Evolutionary conservation across 2,888 invertebrate species (phyloP).

Genomic region (Linnaemya vulpina): DNA sequence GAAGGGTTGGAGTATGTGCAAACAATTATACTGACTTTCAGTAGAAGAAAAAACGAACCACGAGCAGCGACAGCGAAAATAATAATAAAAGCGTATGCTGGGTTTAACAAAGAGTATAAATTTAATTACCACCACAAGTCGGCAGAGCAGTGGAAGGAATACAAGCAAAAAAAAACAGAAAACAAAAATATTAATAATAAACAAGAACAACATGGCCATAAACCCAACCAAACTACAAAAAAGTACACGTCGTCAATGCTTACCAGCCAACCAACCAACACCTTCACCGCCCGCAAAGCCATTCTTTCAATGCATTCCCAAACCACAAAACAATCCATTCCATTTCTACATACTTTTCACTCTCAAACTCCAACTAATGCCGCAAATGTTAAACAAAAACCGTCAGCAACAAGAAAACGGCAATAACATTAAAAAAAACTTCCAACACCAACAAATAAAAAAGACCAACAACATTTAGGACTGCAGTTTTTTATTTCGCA

Average conservation of each 20-base stretch:
- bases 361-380: conserved; percentile 51
- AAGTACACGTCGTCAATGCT: conserved; percentile 52
- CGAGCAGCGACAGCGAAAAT: background rate
- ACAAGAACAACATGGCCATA: conserved; percentile 43
- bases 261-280: conserved; percentile 40
- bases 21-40: conserved; percentile 58
- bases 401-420: background rate
- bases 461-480: conserved; percentile 7
- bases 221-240: conserved; percentile 57
- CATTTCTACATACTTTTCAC: conserved; percentile 3
- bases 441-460: background rate
- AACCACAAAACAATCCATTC: conserved; percentile 49
- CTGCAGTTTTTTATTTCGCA: conserved; percentile 25
- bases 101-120: conserved; percentile 59
- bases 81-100: conserved; percentile 43
- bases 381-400: conserved; percentile 46
- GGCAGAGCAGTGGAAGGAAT: conserved; percentile 9
- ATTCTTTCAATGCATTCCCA: conserved; percentile 15
- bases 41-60: conserved; percentile 4
- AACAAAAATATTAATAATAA: background rate
- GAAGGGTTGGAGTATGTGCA: conserved; percentile 35
- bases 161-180: too few species aligned
- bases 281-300: conserved; percentile 42
- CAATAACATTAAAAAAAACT: conserved; percentile 36
- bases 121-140: conserved; percentile 68